Base-by-base conservation (phyloP, 2,888 invertebrate species). In the Tetranychus truncatus region DNA sequence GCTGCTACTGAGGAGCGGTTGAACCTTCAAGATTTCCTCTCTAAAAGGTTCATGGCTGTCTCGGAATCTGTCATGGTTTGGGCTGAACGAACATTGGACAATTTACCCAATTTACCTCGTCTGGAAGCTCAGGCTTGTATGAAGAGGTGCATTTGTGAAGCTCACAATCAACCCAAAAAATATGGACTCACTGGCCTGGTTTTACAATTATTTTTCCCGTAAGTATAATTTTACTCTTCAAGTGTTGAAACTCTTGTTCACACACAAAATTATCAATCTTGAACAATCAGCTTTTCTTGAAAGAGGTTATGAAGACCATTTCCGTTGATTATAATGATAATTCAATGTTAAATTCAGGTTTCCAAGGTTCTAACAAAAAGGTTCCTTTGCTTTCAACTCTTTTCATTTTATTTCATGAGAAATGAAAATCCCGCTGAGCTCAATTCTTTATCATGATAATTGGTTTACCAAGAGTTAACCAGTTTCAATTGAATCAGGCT, bases 131-230 rank as follows among this genome's bases (percentile, higher is more conserved):
- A 80, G 75, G 79, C 79, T 69, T 82, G 82, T 75, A 78, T 81
- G 75, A 79, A 80, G 75, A 76, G 81, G 74, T 80, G 79, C 67
- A 80, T 81, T 45, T 82, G 82, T 77, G 81, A 81, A 74, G 81
- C 81, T 18, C 80, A 81, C 76, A 80, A 79, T 75, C 80, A 80
- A 69, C 81, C 81, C 8, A 79, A 80, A 74, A 80, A 79, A 76
- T 82, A 81, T 76, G 81, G 81, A n/a, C 76, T 80, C 45, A 77
- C 81, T 15, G 80, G 81, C 6, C 78, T 80, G 45, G 79, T 80
- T 21, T 75, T 82, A 71, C 80, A 80, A 73, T 78, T 81, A 21
- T 78, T 81, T 11, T 81, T 81, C 74, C 80, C 80, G 81, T 81
- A 76, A 79, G 80, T 24, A 24, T 24, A 24, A 24, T 24, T 24